Base-by-base conservation (phyloP, 2,113 vertebrate species). In the Etheostoma cragini region DNA sequence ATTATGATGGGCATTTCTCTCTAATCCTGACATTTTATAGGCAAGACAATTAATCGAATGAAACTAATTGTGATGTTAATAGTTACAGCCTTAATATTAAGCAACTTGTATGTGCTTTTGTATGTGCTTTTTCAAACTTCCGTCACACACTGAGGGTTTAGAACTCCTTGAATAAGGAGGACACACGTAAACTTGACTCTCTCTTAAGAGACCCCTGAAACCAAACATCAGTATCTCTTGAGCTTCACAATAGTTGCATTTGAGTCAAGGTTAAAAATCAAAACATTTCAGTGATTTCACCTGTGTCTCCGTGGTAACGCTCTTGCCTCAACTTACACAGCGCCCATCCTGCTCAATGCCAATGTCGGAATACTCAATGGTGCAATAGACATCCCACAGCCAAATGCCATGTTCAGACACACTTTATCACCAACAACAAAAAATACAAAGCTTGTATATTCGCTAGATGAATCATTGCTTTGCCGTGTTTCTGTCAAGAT, bases 271-370 rank as follows among this genome's bases (percentile, higher is more conserved):
- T 91, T 74, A 74, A 21, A 46, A 83, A 54, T 68, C 62, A 72
- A 73, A 76, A 79, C 69, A 61, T 74, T 89, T 90, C 72, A 75
- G 57, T 76, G 38, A 87, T 84, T 89, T 86, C 45, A 87, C 81
- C 88, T 86, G 65, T 50, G 89, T 94, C 87, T 80, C 88, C 70
- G 57, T 91, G 88, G 91, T 42, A 90, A 94, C 87, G 2, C 72
- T 87, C 84, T 78, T 72, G 72, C 80, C 61, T 86, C 76, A 80
- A 80, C 78, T 72, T 58, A 63, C 63, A 84, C 67, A 61, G 63
- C 72, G 78, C 83, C 66, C 33, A 49, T 19, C 49, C 83, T 45
- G 42, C 74, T 75, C 60, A 61, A 33, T 46, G 42, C 57, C 30
- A 45, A 16, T 14, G 46, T 68, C 67, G 35, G 17, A 26, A 16